Evolutionary conservation across 2,888 invertebrate species (phyloP), one percentile per base, ranked within the genome.

Genomic region (Zygogramma bicolorata): DNA sequence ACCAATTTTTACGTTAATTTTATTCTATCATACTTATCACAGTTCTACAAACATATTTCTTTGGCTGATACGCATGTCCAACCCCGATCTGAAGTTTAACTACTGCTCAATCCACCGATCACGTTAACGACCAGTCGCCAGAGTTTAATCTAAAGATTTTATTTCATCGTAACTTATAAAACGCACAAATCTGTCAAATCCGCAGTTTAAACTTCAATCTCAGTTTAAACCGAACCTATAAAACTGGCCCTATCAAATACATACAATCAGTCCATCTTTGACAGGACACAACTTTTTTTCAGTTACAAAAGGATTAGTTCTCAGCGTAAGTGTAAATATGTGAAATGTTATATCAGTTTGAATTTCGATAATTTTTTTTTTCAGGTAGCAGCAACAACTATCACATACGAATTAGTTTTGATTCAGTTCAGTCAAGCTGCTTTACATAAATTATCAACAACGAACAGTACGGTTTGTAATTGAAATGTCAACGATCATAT

Each of bases 371-470:
- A 38, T 7, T 20, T 3, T 59, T 38, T 18, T 31, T 65, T 68
- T 53, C 63, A 83, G 81, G 77, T 83, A 8, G 82, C 82, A 58
- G 81, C 81, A 22, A 78, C 82, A 20, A 80, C 82, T 27, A 80
- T 83, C 25, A 81, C 81, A 0, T 83, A 83, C 58, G 82, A 83
- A 68, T 60, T 83, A 18, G 81, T 81, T 3, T 68, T 83, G 40
- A 80, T 83, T 2, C 82, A 82, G 61, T 78, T 81, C 73, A 76
- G 79, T 71, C 76, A 80, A 65, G 63, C 59, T 7, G 71, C 73
- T 15, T 22, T 73, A 7, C 49, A 75, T 34, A 15, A 6, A 34
- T 65, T 46, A n/a, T 20, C 27, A n/a, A 25, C 10, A 6, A 5
- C n/a, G 1, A 53, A 53, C 25, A 27, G 1, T 25, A 53, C 53